Conservation (phyloP, 2,113 vertebrate genomes). For the Callionymus lyra region DNA sequence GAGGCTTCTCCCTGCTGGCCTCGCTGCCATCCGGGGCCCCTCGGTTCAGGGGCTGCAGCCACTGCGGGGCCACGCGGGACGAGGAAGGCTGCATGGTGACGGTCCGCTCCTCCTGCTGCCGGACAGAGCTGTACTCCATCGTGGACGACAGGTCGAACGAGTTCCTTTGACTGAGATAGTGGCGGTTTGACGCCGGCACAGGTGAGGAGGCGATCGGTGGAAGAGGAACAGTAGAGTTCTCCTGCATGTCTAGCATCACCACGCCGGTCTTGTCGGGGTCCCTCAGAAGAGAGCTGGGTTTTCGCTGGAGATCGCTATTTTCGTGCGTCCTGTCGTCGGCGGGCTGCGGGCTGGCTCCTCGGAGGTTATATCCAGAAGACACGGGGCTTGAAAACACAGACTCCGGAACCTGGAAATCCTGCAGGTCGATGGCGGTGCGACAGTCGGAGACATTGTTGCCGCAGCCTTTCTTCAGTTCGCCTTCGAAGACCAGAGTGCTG, state of each 20-base stretch:
- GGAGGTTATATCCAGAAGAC: slow-evolving; percentile 51
- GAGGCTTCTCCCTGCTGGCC: slow-evolving; percentile 49
- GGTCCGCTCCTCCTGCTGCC: slow-evolving; percentile 63
- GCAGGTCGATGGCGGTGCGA: slow-evolving; percentile 68
- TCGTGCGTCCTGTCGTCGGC: slow-evolving; percentile 27
- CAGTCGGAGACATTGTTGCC: slow-evolving; percentile 68
- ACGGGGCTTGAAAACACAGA: slow-evolving; percentile 52
- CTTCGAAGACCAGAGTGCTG: slow-evolving; percentile 79
- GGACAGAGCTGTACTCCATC: slow-evolving; percentile 51
- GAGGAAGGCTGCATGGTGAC: slow-evolving; percentile 62
- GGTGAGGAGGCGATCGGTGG: slow-evolving; percentile 16
- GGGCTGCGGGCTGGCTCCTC: slow-evolving; percentile 41
- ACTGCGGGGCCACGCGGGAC: slow-evolving; percentile 63
- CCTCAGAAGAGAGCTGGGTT: slow-evolving; percentile 10
- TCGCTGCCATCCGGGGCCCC: slow-evolving; percentile 38
- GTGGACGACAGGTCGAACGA: slow-evolving; percentile 25
- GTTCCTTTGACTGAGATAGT: slow-evolving; percentile 27
- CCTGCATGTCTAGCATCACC: slow-evolving; percentile 46
- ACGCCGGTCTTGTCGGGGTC: slow-evolving; percentile 17
- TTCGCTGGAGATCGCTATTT: slow-evolving; percentile 14
- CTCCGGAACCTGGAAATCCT: slow-evolving; percentile 46
- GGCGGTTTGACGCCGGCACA: slow-evolving; percentile 11
- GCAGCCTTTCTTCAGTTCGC: slow-evolving; percentile 74
- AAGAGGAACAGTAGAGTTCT: slow-evolving; percentile 23
- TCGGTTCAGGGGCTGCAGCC: slow-evolving; percentile 68